Conservation (phyloP, 2,797 vertebrate species). For the Dallia pectoralis region DNA sequence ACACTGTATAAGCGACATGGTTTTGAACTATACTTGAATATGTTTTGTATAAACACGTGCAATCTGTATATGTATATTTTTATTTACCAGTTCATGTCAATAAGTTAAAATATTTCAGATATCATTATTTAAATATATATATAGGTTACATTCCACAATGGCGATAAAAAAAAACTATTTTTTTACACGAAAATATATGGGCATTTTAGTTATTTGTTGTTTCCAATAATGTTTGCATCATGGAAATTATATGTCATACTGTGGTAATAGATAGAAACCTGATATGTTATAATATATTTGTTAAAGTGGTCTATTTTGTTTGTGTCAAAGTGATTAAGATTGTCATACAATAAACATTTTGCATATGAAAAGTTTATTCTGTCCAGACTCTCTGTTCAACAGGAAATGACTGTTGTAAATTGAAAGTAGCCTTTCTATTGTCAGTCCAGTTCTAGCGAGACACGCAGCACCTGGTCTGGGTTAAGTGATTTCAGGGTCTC, state of each 20-base stretch:
- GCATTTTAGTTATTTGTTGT: constrained; percentile 74
- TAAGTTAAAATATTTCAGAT: constrained; percentile 59
- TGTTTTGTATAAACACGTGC: constrained; percentile 78
- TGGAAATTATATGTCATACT: constrained; percentile 52
- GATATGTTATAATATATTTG: constrained; percentile 75
- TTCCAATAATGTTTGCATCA: constrained; percentile 68
- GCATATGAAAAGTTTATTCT: constrained; percentile 62
- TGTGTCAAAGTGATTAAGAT: constrained; percentile 66
- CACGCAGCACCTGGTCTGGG: constrained; percentile 64
- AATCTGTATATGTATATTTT: constrained; percentile 74
- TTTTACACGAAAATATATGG: constrained; percentile 78
- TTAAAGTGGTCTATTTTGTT: constrained; percentile 76
- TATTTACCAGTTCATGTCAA: constrained; percentile 75
- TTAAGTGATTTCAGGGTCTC: constrained; percentile 68
- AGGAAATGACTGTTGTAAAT: constrained; percentile 38
- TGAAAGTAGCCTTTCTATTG: constrained; percentile 51
- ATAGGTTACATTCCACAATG: constrained; percentile 74
- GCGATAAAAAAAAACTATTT: constrained; percentile 77
- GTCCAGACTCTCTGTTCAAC: constrained; percentile 49
- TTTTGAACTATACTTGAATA: constrained; percentile 82
- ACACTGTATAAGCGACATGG: constrained; percentile 77
- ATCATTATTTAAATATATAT: constrained; percentile 80
- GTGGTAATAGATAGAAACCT: constrained; percentile 70
- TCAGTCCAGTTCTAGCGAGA: constrained; percentile 40
- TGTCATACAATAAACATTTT: constrained; percentile 77